Base-by-base conservation (phyloP, 2,888 invertebrate species). In the Trichopria drosophilae region DNA sequence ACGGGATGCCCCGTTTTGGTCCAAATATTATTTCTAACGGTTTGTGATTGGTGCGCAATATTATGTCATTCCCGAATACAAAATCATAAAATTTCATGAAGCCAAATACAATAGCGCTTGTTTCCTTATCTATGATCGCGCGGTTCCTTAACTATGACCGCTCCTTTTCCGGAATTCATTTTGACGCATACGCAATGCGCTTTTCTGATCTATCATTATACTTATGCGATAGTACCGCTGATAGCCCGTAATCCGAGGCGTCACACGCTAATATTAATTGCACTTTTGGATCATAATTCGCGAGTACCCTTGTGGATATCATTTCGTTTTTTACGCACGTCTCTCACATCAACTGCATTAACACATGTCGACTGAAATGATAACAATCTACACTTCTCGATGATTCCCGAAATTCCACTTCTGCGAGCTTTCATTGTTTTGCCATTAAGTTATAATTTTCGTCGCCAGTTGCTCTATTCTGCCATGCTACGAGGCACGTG, bases 151-250 rank as follows among this genome's bases (percentile, higher is more conserved):
- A n/a, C 23, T 35, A 6, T 4, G 15, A 16, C 12, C 6, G 15
- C 20, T 48, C 53, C 6, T 36, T 48, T 10, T 36, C 23, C 7
- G 43, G 24, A 9, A 53, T 43, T 13, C 6, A 29, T 35, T 49
- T 53, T 3, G 49, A 49, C 24, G 49, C 53, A 16, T 32, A 53
- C n/a, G 44, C 40, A 23, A 48, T 48, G 20, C 32, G 41, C 20
- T 26, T 29, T 13, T 48, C 48, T 15, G 34, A 3, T 10, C 51
- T 40, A 44, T 48, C 39, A 32, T 24, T 35, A 20, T 42, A 48
- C 19, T 20, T 34, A 34, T 55, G 55, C 12, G 44, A 55, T 15
- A 51, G 26, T 4, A 55, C 40, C 26, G 50, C 55, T 1, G 49
- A 34, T 9, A 34, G 15, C n/a, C 34, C 34, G 34, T 34, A 34